These are phyloP conservation scores for Tretioscincus oriximinensis DNA, from an alignment of 2,113 vertebrate genomes.

Conservation along the genomic window DNA sequence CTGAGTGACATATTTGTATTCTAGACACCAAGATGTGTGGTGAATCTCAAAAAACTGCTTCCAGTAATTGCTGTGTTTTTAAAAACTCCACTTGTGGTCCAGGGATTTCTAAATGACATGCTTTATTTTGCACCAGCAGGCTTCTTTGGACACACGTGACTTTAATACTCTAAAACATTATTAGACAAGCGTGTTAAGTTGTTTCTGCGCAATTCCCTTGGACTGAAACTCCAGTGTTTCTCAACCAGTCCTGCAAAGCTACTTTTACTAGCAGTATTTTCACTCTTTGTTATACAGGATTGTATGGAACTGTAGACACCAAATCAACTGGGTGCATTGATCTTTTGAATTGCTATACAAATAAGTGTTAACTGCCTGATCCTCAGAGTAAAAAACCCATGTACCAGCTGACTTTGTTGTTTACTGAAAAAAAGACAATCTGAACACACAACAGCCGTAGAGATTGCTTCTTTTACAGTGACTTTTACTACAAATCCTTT, in stretches of 20 bases:
- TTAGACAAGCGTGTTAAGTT: neutral
- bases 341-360: neutral
- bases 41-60: neutral
- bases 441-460: no score
- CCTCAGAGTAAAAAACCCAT: neutral
- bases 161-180: neutral
- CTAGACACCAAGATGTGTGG: neutral
- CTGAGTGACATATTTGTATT: conserved; percentile 42
- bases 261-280: neutral
- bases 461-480: neutral
- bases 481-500: neutral
- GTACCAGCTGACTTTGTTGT: neutral
- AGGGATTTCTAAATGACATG: neutral
- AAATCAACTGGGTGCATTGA: neutral
- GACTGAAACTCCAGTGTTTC: neutral
- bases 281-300: neutral
- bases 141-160: neutral
- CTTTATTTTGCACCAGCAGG: neutral
- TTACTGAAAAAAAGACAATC: neutral
- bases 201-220: no score
- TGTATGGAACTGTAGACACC: neutral
- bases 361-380: neutral
- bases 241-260: neutral
- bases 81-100: neutral
- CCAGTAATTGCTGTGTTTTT: neutral